Percentiles rank a stretch among this genome's conserved stretches.
These are phyloP conservation scores for Chirona hameri DNA, from an alignment of 2,888 invertebrate genomes.

Conservation along the genomic window DNA sequence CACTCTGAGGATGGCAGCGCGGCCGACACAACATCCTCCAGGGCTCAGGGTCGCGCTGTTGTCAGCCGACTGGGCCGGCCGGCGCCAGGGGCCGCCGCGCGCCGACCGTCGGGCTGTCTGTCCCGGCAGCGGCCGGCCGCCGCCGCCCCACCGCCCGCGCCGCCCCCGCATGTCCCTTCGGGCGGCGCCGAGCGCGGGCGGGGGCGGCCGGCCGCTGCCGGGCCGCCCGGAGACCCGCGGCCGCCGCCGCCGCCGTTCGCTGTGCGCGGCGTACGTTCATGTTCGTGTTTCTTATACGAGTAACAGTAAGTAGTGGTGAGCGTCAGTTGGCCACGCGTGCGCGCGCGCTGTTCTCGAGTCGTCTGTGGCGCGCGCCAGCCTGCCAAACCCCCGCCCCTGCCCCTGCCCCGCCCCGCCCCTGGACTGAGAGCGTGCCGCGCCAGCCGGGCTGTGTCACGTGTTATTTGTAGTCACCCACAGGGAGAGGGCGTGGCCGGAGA, in stretches of 20 bases:
- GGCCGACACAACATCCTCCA: slow-evolving; percentile 36
- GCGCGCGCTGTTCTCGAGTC: background rate
- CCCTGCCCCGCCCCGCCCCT: background rate
- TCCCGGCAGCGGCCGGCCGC: slow-evolving; percentile 35
- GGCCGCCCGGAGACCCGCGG: slow-evolving; percentile 34
- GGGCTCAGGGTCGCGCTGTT: slow-evolving; percentile 26
- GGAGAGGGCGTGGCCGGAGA: background rate
- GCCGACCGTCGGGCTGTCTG: slow-evolving; percentile 24
- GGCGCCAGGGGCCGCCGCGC: slow-evolving; percentile 30
- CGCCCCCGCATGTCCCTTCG: slow-evolving; percentile 4
- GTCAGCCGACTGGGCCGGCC: slow-evolving; percentile 3
- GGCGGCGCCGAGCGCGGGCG: slow-evolving; percentile 25
- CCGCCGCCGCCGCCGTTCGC: slow-evolving; percentile 35
- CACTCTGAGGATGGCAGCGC: background rate
- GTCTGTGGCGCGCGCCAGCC: slow-evolving; percentile 33
- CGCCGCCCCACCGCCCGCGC: slow-evolving; percentile 13
- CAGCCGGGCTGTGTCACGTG: slow-evolving; percentile 5
- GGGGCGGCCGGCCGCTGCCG: slow-evolving; percentile 4
- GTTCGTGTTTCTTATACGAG: slow-evolving; percentile 31
- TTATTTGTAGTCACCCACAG: slow-evolving; percentile 12
- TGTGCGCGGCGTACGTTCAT: slow-evolving; percentile 37
- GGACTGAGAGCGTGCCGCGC: slow-evolving; percentile 32
- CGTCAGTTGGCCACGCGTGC: background rate
- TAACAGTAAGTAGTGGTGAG: slow-evolving; percentile 1
- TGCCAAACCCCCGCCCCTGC: slow-evolving; percentile 27